Base-by-base conservation (phyloP, 2,797 vertebrate genomes). In the Ataeniobius toweri region DNA sequence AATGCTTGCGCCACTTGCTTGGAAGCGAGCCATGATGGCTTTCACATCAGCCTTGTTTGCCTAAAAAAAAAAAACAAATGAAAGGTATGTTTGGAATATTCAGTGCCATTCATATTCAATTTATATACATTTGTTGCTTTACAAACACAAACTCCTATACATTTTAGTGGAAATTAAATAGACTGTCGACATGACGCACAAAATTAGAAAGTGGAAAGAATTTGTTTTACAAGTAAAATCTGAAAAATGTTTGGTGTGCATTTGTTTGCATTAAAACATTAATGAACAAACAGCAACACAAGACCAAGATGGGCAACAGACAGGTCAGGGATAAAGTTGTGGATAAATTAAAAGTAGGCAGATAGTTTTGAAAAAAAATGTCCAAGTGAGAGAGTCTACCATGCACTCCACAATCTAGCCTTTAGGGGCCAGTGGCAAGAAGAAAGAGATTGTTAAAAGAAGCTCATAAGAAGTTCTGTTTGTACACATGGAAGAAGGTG, bases 21-120 rank as follows among this genome's bases (percentile, higher is more conserved):
- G 91, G 82, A 94, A 94, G 69, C 91, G 92, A 74, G 93, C 93
- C 92, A 90, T 90, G 8, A 94, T 94, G 82, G 93, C 59, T 74
- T 86, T 94, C 1, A 94, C 81, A n/a, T 94, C 94, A 13, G 83
- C 0, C 76, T 94, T 94, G 71, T 83, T 92, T 20, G 83, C 78
- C 93, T 94, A 59, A n/a, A 79, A 70, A 1, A 9, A 9, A 12
- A 75, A 51, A 31, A 70, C 16, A 63, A 16, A 63, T 7, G 39
- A n/a, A 5, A 68, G 16, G 6, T 56, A n/a, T 12, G 59, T 59
- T 67, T 39, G 48, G 5, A 24, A 79, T 70, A 46, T 74, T 20
- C 5, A 55, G 28, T 65, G 16, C 18, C 18, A 6, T n/a, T 68
- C 22, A 68, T n/a, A 22, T 41, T 41, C 16, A 41, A 67, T 41